Conservation (phyloP, 1,140 invertebrate species). For the Pseudomyrmex flavicornis region DNA sequence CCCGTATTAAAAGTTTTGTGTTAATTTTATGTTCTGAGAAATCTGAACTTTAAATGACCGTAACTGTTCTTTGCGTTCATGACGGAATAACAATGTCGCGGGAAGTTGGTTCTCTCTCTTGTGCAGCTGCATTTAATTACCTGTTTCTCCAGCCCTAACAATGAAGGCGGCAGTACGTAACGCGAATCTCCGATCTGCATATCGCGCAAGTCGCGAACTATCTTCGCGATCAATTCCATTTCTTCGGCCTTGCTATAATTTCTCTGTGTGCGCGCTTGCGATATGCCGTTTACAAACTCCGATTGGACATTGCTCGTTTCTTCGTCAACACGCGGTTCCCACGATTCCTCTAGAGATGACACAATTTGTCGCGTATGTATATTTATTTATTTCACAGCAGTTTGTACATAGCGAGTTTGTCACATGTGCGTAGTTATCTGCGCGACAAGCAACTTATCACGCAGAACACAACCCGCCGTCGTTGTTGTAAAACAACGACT, state of each 20-base stretch:
- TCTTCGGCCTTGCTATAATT: constrained; percentile 28
- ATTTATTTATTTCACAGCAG: constrained; percentile 1
- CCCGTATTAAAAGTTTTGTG: background rate
- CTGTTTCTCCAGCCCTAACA: constrained; percentile 71
- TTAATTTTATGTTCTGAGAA: background rate
- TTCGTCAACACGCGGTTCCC: constrained; percentile 16
- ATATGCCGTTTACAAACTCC: background rate
- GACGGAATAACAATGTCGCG: background rate
- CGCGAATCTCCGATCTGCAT: constrained; percentile 76
- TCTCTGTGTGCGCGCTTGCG: background rate
- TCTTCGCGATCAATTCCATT: constrained; percentile 53
- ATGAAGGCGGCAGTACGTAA: constrained; percentile 46
- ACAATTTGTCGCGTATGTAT: constrained; percentile 8
- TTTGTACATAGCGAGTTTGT: too few relatives aligned
- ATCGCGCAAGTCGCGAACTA: constrained; percentile 54
- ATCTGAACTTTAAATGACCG: background rate
- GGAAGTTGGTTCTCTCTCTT: background rate
- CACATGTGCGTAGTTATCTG: background rate
- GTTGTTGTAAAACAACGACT: constrained; percentile 12
- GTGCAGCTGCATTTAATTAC: constrained; percentile 49
- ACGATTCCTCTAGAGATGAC: constrained; percentile 45
- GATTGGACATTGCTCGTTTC: constrained; percentile 18
- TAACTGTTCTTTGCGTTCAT: background rate
- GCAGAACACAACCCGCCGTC: background rate
- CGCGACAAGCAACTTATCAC: background rate